Percentiles rank a stretch among this genome's conserved stretches.
These are phyloP conservation scores for Eretmochelys imbricata DNA, from an alignment of 2,113 vertebrate genomes.

Conservation along the genomic window DNA sequence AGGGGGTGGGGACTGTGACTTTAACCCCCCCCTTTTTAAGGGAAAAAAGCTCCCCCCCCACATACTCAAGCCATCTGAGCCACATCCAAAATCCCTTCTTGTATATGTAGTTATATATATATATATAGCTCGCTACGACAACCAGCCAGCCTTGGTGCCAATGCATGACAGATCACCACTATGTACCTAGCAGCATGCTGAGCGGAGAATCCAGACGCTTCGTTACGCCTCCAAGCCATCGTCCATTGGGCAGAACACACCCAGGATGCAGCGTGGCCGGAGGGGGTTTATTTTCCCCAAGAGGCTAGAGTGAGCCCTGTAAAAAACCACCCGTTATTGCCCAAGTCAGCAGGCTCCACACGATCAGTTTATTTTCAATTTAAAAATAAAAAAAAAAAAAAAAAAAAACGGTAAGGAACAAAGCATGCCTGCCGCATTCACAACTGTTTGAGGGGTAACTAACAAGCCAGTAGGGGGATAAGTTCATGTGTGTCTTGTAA, in stretches of 20 bases:
- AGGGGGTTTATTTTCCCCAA: slow-evolving; percentile 19
- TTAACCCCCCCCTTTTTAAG: slow-evolving; percentile 53
- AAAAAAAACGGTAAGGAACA: slow-evolving; percentile 33
- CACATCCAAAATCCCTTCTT: slow-evolving; percentile 67
- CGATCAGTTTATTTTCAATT: neutral
- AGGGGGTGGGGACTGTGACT: slow-evolving; percentile 57
- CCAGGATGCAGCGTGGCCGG: slow-evolving; percentile 10
- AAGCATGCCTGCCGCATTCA: slow-evolving; percentile 49
- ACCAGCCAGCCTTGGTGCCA: slow-evolving; percentile 81
- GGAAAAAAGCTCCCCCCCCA: slow-evolving; percentile 28
- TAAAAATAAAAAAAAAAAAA: neutral
- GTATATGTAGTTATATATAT: slow-evolving; percentile 79
- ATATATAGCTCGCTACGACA: slow-evolving; percentile 80
- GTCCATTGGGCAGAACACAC: slow-evolving; percentile 3
- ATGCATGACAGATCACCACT: slow-evolving; percentile 88
- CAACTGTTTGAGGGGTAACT: slow-evolving; percentile 14
- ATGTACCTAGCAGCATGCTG: slow-evolving; percentile 90
- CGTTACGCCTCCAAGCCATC: neutral
- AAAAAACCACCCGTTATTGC: neutral
- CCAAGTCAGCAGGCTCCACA: slow-evolving; percentile 8
- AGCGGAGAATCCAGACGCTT: neutral
- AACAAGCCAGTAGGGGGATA: slow-evolving; percentile 1
- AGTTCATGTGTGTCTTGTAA: slow-evolving; percentile 51
- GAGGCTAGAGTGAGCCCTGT: neutral
- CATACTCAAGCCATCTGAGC: slow-evolving; percentile 72